A percentile compares a stretch with the other conserved stretches of the same genome.
Evolutionary conservation across 2,113 vertebrate genomes (phyloP).

Genomic region (Craseonycteris thonglongyai): DNA sequence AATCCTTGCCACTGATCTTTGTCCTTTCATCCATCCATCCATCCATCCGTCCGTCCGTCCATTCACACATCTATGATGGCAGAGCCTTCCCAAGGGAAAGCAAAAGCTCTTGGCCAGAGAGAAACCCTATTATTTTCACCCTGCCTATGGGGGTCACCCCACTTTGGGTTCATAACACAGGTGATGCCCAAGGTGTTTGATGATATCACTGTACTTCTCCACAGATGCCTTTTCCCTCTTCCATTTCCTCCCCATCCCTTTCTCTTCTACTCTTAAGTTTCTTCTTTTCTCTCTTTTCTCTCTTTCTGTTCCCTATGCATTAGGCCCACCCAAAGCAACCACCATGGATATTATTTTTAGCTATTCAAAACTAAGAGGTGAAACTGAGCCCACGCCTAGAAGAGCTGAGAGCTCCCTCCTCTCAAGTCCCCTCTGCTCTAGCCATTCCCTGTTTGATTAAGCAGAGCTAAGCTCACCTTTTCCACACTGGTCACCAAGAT

Average conservation of each 20-base stretch:
- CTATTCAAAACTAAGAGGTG: background rate
- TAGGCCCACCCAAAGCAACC: background rate
- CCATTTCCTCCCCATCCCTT: background rate
- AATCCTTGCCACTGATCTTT: background rate
- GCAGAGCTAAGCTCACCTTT: background rate
- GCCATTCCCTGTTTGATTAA: background rate
- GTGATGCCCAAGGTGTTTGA: background rate
- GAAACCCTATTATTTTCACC: background rate
- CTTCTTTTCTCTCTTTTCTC: background rate
- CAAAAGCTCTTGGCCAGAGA: background rate
- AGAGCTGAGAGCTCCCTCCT: background rate
- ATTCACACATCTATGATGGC: background rate
- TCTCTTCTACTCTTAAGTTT: background rate
- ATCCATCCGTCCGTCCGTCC: background rate
- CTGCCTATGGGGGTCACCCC: background rate
- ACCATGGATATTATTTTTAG: background rate
- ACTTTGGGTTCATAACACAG: background rate
- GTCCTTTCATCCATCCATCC: background rate
- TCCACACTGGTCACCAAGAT: background rate
- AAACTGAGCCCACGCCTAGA: background rate
- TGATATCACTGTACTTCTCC: background rate
- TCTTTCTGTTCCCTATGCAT: background rate
- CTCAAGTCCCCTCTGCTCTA: background rate
- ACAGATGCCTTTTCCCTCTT: background rate
- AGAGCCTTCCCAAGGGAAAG: background rate